These are phyloP conservation scores for Grammatotria lemairii DNA, from an alignment of 2,113 vertebrate genomes.

Conservation along the genomic window DNA sequence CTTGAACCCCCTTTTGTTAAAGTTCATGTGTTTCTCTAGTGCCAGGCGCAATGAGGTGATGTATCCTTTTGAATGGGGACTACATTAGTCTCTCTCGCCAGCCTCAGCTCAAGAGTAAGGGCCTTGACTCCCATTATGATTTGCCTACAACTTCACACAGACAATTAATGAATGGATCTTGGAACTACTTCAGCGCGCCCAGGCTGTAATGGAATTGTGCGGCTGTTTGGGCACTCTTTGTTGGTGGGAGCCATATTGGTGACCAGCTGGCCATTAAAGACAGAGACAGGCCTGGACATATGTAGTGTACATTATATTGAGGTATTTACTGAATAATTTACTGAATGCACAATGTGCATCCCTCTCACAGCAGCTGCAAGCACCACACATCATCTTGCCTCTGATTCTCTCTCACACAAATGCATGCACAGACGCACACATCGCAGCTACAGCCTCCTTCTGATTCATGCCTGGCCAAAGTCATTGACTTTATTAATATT, in stretches of 20 bases:
- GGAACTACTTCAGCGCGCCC: constrained; percentile 63
- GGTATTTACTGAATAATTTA: constrained; percentile 79
- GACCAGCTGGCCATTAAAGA: constrained; percentile 78
- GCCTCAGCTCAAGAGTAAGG: constrained; percentile 52
- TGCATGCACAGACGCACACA: neutral
- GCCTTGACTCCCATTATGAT: constrained; percentile 73
- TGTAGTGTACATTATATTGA: constrained; percentile 75
- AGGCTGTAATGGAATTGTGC: constrained; percentile 68
- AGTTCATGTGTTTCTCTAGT: constrained; percentile 72
- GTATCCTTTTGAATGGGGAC: constrained; percentile 69
- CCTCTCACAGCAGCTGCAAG: constrained; percentile 56
- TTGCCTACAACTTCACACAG: constrained; percentile 72
- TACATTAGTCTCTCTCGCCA: constrained; percentile 65
- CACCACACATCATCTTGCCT: constrained; percentile 43
- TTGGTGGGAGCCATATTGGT: constrained; percentile 72
- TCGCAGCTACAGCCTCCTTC: constrained; percentile 26
- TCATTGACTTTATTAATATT: constrained; percentile 62
- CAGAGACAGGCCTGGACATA: constrained; percentile 69
- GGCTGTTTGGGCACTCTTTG: constrained; percentile 64
- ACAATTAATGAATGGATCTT: constrained; percentile 75
- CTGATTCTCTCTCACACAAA: neutral
- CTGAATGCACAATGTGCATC: constrained; percentile 63
- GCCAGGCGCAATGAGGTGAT: constrained; percentile 68
- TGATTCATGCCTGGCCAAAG: constrained; percentile 67
- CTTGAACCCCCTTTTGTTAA: constrained; percentile 74